Conservation (phyloP, 2,888 invertebrate species). For the Dasypolia templi region DNA sequence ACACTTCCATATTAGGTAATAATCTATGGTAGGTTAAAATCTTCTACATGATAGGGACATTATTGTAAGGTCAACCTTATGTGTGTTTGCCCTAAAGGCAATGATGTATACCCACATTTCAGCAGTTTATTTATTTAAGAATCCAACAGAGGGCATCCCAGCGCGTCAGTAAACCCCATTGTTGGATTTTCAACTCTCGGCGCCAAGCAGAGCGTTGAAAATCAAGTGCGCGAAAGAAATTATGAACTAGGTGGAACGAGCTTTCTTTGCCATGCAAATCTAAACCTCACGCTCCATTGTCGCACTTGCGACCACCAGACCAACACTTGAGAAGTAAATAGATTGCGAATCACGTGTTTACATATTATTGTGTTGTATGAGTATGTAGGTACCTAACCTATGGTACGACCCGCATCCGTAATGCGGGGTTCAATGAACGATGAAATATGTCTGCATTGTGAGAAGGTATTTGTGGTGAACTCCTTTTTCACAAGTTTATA, state of each 20-base stretch:
- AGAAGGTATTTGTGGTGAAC: background rate
- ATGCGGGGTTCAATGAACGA: slow-evolving; percentile 19
- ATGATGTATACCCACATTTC: background rate
- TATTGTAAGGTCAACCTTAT: background rate
- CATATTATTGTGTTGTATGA: background rate
- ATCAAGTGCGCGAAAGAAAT: too few species aligned
- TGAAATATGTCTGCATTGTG: slow-evolving; percentile 16
- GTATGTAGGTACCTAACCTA: background rate
- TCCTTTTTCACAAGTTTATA: background rate
- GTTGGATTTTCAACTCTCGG: too few species aligned
- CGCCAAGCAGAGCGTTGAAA: too few species aligned
- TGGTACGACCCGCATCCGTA: slow-evolving; percentile 32
- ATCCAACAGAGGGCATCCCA: too few species aligned
- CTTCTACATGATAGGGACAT: background rate
- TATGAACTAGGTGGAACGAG: too few species aligned
- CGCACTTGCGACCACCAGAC: background rate
- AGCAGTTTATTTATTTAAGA: too few species aligned
- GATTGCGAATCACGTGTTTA: background rate
- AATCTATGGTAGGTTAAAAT: slow-evolving; percentile 15
- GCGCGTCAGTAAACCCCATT: too few species aligned
- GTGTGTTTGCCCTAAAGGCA: background rate
- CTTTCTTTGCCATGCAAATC: too few species aligned
- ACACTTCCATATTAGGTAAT: slow-evolving; percentile 20
- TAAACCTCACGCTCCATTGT: background rate
- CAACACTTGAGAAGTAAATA: too few species aligned